Evolutionary conservation across 1,140 invertebrate genomes (phyloP).

Genomic region (Piezodorus guildinii): DNA sequence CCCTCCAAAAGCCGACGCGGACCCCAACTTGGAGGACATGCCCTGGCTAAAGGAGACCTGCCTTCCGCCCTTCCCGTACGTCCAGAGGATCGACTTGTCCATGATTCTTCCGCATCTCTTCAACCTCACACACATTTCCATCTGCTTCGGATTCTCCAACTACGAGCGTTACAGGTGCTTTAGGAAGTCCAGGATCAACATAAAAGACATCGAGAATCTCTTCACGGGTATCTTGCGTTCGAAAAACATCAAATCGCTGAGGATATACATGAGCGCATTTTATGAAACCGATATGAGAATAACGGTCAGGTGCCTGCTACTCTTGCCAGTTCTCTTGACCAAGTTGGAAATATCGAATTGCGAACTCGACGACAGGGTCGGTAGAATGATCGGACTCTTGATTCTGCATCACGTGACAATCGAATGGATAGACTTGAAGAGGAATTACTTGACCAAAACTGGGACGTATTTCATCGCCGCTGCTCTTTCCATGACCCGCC

Average conservation of each 20-base stretch:
- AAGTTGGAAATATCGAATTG: slow-evolving; percentile 4
- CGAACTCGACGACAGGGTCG: not conserved
- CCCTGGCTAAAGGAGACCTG: not conserved
- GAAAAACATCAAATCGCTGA: not conserved
- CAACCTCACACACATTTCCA: not conserved
- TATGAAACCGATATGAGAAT: not conserved
- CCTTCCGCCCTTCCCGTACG: not conserved
- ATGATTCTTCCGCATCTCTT: not conserved
- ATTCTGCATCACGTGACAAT: not conserved
- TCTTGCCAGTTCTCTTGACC: not conserved
- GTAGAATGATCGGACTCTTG: not conserved
- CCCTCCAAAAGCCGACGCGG: not conserved
- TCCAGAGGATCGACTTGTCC: not conserved
- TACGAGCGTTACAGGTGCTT: not conserved
- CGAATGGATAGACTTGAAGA: not conserved
- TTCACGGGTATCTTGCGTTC: not conserved
- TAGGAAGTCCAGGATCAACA: not conserved
- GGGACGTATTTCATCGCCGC: not conserved
- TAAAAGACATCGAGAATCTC: not conserved
- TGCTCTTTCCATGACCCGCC: not conserved
- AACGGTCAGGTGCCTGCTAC: not conserved
- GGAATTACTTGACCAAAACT: not conserved
- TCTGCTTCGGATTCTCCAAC: not conserved
- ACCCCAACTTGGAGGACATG: not conserved
- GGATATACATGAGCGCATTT: not conserved